Evolutionary conservation across 2,888 invertebrate genomes (phyloP).

Genomic region (Protophormia terraenovae): DNA sequence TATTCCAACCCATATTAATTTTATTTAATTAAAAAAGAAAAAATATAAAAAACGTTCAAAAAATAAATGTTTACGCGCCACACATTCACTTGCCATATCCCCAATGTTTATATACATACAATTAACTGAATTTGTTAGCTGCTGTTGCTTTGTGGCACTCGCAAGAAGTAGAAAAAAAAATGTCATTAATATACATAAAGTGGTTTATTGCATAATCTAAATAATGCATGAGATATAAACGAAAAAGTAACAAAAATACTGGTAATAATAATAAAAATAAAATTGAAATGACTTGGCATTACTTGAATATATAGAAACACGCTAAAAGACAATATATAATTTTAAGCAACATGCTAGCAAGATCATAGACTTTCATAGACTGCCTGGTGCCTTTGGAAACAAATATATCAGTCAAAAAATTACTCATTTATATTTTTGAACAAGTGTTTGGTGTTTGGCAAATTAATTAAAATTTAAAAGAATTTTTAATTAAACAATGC

Average conservation of each 20-base stretch:
- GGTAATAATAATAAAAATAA: constrained; percentile 40
- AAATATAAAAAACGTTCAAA: neutral
- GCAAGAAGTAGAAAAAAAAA: constrained; percentile 29
- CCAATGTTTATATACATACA: constrained; percentile 47
- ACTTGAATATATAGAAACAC: neutral
- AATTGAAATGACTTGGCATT: constrained; percentile 45
- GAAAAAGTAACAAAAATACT: neutral
- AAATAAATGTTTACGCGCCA: constrained; percentile 14
- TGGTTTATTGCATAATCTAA: constrained; percentile 64
- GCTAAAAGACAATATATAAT: constrained; percentile 1
- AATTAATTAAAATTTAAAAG: neutral
- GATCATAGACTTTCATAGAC: constrained; percentile 34
- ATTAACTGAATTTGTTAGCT: constrained; percentile 3
- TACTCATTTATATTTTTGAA: neutral
- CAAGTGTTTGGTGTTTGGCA: constrained; percentile 8
- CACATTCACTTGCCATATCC: constrained; percentile 3
- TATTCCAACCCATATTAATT: constrained; percentile 66
- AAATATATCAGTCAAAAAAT: neutral
- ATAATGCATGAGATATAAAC: constrained; percentile 51
- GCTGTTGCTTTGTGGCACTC: neutral
- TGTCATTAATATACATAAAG: constrained; percentile 65
- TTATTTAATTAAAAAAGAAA: constrained; percentile 62
- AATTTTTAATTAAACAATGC: constrained; percentile 36
- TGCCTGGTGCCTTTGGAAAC: constrained; percentile 53
- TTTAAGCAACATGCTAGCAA: constrained; percentile 7